Evolutionary conservation across 2,797 vertebrate genomes (phyloP), one percentile per base, ranked within the genome.

Genomic region (Lates japonicus): DNA sequence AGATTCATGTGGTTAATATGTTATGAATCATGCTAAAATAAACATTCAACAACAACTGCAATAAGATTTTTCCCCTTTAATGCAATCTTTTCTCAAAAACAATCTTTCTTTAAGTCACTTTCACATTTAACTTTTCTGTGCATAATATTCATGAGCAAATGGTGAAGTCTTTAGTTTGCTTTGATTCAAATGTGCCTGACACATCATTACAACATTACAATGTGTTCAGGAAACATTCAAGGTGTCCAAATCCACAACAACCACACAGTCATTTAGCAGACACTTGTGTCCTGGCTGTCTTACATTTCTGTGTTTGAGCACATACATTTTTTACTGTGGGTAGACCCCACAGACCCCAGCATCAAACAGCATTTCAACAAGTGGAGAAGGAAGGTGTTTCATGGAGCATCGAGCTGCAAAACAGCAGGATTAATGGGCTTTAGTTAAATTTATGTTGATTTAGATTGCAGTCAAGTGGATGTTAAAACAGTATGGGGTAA

Each of bases 21-120:
- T 39, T 22, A 13, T 61, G 29, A 31, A 49, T 42, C 29, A 10
- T 25, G 8, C 13, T 17, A 6, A 22, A 29, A 77, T 14, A 20
- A 78, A 37, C 22, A 68, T 31, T 19, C 19, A 74, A 59, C 52
- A 66, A 55, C 49, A 62, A 33, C 60, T 59, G 20, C 37, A 51
- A 60, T 81, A 51, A 46, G 49, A 62, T 87, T 76, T 76, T 87
- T 74, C 80, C 80, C 81, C 85, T 90, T 91, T 93, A 94, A 93
- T 94, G 61, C 78, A 88, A 73, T 81, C 35, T 68, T 86, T 76
- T 83, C 70, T 80, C 62, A 73, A 82, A 87, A 85, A 89, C 89
- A 93, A 87, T 87, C 82, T 87, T 89, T 93, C 70, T 83, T 90
- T 72, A 83, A 86, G 82, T 90, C 86, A 80, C 74, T 1, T 85